Percentiles rank a stretch among this genome's conserved stretches.
phyloP scores from a whole-genome alignment of 2,113 vertebrate genomes.

The Hyaena hyaena region DNA sequence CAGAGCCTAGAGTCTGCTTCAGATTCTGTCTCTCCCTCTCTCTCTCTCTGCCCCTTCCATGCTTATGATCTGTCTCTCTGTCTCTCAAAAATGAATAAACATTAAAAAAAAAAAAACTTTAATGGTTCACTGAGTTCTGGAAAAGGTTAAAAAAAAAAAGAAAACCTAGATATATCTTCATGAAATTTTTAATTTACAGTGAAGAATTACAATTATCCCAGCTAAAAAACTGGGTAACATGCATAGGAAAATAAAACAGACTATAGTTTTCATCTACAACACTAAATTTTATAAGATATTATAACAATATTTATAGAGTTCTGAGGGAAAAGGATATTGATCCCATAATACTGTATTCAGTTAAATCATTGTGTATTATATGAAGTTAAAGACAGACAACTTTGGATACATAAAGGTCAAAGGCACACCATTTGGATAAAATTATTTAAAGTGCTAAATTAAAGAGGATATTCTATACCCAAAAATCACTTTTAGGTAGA shows the following conservation, averaged over 20 bases:
- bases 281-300: neutral
- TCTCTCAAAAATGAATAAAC: too few species aligned
- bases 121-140: neutral
- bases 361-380: neutral
- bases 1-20: too few species aligned
- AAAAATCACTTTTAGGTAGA: neutral
- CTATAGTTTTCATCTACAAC: neutral
- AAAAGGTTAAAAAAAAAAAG: neutral
- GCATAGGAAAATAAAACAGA: neutral
- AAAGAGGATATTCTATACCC: neutral
- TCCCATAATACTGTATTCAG: neutral
- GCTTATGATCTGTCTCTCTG: too few species aligned
- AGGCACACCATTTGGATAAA: neutral
- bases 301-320: neutral
- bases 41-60: too few species aligned
- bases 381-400: neutral
- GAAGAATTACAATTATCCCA: neutral
- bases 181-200: slow-evolving; percentile 18
- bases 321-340: neutral
- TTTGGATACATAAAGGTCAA: neutral
- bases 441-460: slow-evolving; percentile 4
- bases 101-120: too few species aligned
- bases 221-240: neutral
- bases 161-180: neutral
- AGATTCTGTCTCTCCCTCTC: too few species aligned